These are phyloP conservation scores for Scomber colias DNA, from an alignment of 2,113 vertebrate genomes.

Conservation along the genomic window DNA sequence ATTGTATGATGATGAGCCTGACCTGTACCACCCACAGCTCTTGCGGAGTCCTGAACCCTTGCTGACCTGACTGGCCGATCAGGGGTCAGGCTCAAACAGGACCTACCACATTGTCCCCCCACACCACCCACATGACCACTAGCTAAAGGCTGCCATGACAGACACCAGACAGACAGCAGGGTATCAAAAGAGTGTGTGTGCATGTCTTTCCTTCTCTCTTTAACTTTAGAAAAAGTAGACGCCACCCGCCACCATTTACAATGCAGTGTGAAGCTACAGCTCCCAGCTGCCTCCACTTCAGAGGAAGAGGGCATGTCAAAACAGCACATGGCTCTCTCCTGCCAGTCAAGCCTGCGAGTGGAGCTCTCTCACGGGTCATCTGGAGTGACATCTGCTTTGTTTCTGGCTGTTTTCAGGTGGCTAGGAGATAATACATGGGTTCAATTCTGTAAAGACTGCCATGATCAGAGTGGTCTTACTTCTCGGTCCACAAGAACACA, in stretches of 20 bases:
- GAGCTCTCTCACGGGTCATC: conserved; percentile 50
- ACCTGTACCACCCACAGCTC: conserved; percentile 45
- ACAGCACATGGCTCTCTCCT: conserved; percentile 52
- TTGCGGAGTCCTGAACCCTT: conserved; percentile 47
- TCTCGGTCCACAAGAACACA: too few species aligned
- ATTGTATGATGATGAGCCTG: conserved; percentile 7
- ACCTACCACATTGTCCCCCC: conserved; percentile 65
- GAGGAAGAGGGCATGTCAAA: conserved; percentile 57
- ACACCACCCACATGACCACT: conserved; percentile 16
- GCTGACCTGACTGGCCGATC: conserved; percentile 52
- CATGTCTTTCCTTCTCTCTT: conserved; percentile 34
- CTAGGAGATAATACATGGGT: neutral
- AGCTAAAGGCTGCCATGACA: conserved; percentile 52
- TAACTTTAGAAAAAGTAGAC: conserved; percentile 29
- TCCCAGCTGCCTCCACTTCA: conserved; percentile 70
- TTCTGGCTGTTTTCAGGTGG: neutral
- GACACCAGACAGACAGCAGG: conserved; percentile 55
- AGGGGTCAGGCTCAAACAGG: conserved; percentile 42
- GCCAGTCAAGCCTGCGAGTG: conserved; percentile 33
- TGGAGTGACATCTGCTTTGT: conserved; percentile 36
- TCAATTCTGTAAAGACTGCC: too few species aligned
- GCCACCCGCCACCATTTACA: conserved; percentile 22
- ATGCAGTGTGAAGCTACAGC: conserved; percentile 59
- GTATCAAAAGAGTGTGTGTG: conserved; percentile 15
- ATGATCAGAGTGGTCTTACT: too few species aligned